These are phyloP conservation scores for Archilochus colubris DNA, from an alignment of 2,113 vertebrate species.

Conservation along the genomic window DNA sequence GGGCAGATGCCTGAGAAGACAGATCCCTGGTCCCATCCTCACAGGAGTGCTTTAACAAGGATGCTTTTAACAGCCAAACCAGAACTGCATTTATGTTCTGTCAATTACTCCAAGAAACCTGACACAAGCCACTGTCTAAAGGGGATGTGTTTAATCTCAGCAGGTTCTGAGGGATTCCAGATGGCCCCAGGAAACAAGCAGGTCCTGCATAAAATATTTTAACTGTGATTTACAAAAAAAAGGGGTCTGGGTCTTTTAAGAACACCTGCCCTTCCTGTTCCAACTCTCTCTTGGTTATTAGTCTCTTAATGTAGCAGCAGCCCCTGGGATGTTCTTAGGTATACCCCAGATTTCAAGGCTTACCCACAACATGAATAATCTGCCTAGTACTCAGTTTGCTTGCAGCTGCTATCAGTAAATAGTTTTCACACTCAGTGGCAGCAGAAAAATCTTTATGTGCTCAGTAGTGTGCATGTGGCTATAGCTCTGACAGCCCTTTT, in stretches of 20 bases:
- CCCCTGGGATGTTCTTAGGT: neutral
- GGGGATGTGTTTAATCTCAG: conserved; percentile 12
- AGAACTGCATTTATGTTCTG: neutral
- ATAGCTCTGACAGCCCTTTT: neutral
- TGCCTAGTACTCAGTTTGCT: neutral
- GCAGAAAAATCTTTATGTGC: neutral
- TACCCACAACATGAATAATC: neutral
- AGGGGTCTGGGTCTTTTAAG: neutral
- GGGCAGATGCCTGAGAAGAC: neutral
- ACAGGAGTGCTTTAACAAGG: neutral
- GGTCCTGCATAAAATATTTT: neutral
- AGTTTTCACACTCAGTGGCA: neutral
- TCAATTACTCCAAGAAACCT: conserved; percentile 12
- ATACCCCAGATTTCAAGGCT: neutral
- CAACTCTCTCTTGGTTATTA: neutral
- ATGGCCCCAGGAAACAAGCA: conserved; percentile 20
- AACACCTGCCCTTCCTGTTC: conserved; percentile 1
- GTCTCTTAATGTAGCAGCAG: neutral
- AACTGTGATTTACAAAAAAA: neutral
- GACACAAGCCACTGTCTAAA: neutral
- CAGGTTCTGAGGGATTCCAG: conserved; percentile 27
- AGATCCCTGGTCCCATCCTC: neutral
- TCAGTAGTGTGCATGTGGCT: neutral
- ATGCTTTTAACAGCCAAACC: neutral
- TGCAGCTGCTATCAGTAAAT: neutral